Percentiles rank a stretch among this genome's conserved stretches.
phyloP scores from a whole-genome alignment of 2,113 vertebrate genomes.

The Globicephala melas region DNA sequence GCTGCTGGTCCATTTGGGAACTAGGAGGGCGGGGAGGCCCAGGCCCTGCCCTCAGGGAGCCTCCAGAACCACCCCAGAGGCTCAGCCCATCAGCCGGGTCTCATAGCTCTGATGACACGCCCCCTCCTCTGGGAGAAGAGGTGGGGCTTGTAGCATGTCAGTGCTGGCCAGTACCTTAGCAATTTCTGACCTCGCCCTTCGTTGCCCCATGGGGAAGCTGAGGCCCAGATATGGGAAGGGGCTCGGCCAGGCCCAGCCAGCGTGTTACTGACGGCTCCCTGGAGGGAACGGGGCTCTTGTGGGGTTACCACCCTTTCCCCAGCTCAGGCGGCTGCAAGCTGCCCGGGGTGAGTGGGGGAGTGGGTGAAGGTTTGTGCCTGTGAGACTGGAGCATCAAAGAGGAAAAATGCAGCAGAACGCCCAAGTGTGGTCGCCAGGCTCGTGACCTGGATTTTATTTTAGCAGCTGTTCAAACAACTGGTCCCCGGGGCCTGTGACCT shows the following conservation, averaged over 20 bases:
- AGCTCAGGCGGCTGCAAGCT: neutral
- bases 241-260: neutral
- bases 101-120: accelerated
- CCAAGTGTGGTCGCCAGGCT: accelerated
- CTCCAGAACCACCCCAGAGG: neutral
- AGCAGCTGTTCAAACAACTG: slow-evolving; percentile 72
- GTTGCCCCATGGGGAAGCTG: neutral
- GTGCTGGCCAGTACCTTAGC: neutral
- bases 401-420: neutral
- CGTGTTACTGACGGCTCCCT: neutral
- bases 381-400: neutral
- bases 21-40: too few relatives aligned
- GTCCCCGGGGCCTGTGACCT: neutral
- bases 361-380: neutral
- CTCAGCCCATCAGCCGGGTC: neutral
- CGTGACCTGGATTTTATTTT: slow-evolving; percentile 34
- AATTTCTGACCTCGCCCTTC: neutral
- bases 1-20: neutral
- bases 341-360: neutral
- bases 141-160: accelerated
- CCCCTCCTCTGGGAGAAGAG: neutral
- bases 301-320: neutral
- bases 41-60: neutral
- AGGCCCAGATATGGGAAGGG: neutral
- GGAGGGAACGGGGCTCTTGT: neutral